Percentiles rank a stretch among this genome's conserved stretches.
phyloP scores from a whole-genome alignment of 2,113 vertebrate genomes.

The Solea solea region DNA sequence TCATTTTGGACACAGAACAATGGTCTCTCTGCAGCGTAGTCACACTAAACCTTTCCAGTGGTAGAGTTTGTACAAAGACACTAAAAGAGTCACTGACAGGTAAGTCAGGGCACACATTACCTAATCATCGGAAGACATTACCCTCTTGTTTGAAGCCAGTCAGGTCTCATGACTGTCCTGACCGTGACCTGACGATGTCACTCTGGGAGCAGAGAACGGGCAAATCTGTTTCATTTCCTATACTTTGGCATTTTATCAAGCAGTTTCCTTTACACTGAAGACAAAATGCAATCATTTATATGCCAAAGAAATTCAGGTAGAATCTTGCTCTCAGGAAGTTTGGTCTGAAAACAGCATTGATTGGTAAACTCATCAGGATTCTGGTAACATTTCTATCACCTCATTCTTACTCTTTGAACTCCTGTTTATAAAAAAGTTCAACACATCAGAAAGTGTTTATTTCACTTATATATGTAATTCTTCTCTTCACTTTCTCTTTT shows the following conservation, averaged over 20 bases:
- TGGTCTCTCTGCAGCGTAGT: conserved; percentile 4
- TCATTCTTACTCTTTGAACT: background rate
- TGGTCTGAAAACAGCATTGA: background rate
- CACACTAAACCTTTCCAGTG: conserved; percentile 5
- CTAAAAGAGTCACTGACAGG: background rate
- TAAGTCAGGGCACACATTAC: conserved; percentile 20
- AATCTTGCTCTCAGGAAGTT: background rate
- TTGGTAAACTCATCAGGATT: background rate
- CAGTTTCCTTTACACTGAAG: background rate
- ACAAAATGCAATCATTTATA: background rate
- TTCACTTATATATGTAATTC: conserved; percentile 11
- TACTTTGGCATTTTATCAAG: background rate
- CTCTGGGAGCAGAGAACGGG: background rate
- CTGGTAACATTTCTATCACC: conserved; percentile 3
- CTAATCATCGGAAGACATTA: conserved; percentile 45
- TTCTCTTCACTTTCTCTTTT: no score
- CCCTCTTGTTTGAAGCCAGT: conserved; percentile 47
- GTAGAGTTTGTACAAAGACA: conserved; percentile 2
- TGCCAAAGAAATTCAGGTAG: background rate
- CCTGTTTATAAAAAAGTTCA: conserved; percentile 2
- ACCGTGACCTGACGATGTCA: conserved; percentile 26
- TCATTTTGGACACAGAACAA: no score
- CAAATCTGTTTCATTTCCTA: background rate
- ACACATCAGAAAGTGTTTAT: conserved; percentile 17
- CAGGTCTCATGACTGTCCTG: conserved; percentile 29